These are phyloP conservation scores for Pogoniulus pusillus DNA, from an alignment of 2,797 vertebrate species.

Conservation along the genomic window DNA sequence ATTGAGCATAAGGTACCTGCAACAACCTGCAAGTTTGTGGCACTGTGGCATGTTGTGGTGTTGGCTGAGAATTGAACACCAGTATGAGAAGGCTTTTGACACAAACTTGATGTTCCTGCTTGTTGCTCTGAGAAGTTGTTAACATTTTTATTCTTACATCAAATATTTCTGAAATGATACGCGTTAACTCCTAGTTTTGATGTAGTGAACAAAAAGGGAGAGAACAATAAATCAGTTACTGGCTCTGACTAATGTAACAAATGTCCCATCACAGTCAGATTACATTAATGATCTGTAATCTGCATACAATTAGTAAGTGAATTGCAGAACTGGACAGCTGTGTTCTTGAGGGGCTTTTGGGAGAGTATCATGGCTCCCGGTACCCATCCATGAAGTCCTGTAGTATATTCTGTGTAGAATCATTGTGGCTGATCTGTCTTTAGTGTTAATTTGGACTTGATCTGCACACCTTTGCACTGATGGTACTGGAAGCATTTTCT, in stretches of 20 bases:
- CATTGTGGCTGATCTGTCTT: background rate
- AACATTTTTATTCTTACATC: background rate
- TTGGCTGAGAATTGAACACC: fast-evolving
- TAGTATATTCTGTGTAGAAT: background rate
- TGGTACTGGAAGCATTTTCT: background rate
- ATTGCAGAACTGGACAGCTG: background rate
- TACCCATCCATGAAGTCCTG: background rate
- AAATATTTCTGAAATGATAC: background rate
- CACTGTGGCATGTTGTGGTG: fast-evolving
- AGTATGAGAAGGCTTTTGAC: background rate
- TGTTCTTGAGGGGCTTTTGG: background rate
- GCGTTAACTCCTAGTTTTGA: background rate
- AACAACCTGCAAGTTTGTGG: background rate
- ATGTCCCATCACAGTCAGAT: background rate
- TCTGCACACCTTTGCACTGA: background rate
- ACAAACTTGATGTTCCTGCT: background rate
- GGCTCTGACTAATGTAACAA: background rate
- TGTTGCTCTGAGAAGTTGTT: background rate
- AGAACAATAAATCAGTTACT: background rate
- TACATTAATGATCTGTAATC: background rate
- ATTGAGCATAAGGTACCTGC: background rate
- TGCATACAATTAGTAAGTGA: background rate
- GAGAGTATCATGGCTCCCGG: background rate
- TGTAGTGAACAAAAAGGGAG: background rate
- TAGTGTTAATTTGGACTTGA: background rate